Conservation (phyloP, 2,888 invertebrate genomes). For the Meiosimyza platycephala region DNA sequence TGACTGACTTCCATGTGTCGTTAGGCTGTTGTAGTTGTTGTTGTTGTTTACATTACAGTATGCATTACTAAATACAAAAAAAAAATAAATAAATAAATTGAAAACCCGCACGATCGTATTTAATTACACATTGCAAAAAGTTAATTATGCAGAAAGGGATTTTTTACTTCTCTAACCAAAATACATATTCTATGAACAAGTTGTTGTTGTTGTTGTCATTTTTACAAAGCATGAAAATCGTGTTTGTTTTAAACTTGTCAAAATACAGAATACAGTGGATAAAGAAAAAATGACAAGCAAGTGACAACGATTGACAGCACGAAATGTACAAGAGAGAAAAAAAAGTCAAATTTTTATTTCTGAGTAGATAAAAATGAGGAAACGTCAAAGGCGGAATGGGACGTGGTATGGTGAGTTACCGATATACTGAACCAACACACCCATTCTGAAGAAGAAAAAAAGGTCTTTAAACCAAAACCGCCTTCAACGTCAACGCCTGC, state of each 20-base stretch:
- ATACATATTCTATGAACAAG: conserved; percentile 2
- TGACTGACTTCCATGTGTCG: conserved; percentile 22
- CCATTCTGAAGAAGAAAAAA: too few relatives aligned
- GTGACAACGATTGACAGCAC: conserved; percentile 59
- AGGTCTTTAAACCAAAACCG: too few relatives aligned
- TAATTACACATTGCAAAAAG: conserved; percentile 47
- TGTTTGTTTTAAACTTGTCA: conserved; percentile 48
- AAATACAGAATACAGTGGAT: conserved; percentile 8
- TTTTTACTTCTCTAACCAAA: conserved; percentile 16
- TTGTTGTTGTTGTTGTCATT: conserved; percentile 9
- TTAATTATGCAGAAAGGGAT: conserved; percentile 53
- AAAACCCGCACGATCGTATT: conserved; percentile 35
- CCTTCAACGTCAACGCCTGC: too few relatives aligned
- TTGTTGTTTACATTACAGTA: conserved; percentile 52
- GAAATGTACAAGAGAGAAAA: conserved; percentile 31
- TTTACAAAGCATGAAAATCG: conserved; percentile 54
- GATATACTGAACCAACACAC: too few relatives aligned
- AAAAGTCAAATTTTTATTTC: not conserved
- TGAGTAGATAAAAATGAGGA: too few relatives aligned
- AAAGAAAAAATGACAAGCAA: conserved; percentile 52
- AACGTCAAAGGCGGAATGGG: too few relatives aligned
- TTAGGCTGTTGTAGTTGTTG: conserved; percentile 42
- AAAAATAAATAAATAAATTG: conserved; percentile 52
- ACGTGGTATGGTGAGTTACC: too few relatives aligned
- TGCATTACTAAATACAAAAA: conserved; percentile 52